Conservation (phyloP, 2,888 invertebrate species). For the Apoda limacodes region DNA sequence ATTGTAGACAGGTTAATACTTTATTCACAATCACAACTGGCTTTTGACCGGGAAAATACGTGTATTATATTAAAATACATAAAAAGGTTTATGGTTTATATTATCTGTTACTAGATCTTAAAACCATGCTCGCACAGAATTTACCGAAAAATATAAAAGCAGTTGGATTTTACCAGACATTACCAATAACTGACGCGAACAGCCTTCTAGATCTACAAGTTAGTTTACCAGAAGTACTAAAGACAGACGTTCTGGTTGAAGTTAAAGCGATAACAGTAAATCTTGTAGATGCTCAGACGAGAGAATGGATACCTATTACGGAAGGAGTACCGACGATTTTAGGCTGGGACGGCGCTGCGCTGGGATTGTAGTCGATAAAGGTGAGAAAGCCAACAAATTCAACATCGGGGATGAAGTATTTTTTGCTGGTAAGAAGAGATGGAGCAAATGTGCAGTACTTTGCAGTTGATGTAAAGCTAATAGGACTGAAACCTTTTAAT, state of each 20-base stretch:
- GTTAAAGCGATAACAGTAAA: slow-evolving; percentile 53
- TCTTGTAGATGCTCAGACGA: slow-evolving; percentile 48
- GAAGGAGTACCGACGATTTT: slow-evolving; percentile 40
- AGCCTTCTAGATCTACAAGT: slow-evolving; percentile 48
- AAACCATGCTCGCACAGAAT: no score
- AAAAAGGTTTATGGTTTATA: no score
- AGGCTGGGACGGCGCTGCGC: slow-evolving; percentile 57
- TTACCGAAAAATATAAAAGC: slow-evolving; percentile 53
- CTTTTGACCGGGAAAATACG: no score
- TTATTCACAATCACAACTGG: no score
- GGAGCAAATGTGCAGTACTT: slow-evolving; percentile 53
- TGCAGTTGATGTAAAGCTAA: slow-evolving; percentile 39
- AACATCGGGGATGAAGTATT: slow-evolving; percentile 53
- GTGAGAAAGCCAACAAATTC: slow-evolving; percentile 30
- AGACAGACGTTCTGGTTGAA: slow-evolving; percentile 43
- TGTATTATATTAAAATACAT: no score
- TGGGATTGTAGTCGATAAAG: slow-evolving; percentile 43
- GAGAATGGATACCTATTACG: slow-evolving; percentile 45
- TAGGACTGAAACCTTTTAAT: slow-evolving; percentile 44
- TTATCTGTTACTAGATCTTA: no score
- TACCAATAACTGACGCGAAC: slow-evolving; percentile 42
- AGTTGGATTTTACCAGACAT: slow-evolving; percentile 52
- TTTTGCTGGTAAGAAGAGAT: slow-evolving; percentile 43
- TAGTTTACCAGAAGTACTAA: slow-evolving; percentile 32
- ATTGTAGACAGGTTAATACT: no score